Conservation (phyloP, 2,797 vertebrate species). For the Pithecia hirsuta region DNA sequence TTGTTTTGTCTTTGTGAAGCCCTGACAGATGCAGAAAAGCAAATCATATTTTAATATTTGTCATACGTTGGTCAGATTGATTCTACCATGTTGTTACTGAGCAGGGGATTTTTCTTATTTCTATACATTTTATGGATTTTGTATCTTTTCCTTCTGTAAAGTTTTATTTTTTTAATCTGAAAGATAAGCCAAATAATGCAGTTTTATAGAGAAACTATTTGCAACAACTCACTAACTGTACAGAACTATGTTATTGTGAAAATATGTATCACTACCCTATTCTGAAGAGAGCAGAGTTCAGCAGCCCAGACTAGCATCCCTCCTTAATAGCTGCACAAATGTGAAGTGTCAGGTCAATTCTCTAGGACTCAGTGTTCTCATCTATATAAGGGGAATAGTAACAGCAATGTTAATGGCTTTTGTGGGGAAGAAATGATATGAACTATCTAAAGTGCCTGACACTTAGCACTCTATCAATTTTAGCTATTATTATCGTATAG, state of each 20-base stretch:
- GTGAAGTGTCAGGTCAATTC: background rate
- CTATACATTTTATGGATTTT: background rate
- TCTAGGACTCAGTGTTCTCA: background rate
- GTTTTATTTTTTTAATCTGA: background rate
- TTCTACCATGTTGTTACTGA: background rate
- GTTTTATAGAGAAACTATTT: background rate
- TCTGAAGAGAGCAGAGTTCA: background rate
- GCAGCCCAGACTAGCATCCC: background rate
- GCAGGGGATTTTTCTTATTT: background rate
- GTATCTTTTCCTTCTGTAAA: slow-evolving; percentile 12
- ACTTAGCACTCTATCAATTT: background rate
- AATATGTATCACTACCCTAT: background rate
- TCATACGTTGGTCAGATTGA: background rate
- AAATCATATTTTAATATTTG: slow-evolving; percentile 32
- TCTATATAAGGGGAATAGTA: background rate
- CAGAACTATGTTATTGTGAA: background rate
- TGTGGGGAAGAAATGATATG: background rate
- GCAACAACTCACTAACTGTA: background rate
- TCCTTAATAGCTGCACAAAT: background rate
- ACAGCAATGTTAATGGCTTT: background rate
- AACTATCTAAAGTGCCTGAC: background rate
- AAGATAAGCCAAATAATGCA: background rate
- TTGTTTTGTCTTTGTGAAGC: slow-evolving; percentile 9
- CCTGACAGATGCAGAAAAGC: background rate
- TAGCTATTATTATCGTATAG: background rate